A percentile compares a stretch with the other conserved stretches of the same genome.
Conservation (phyloP, 2,888 invertebrate species). For the Flexamia atlantica region DNA sequence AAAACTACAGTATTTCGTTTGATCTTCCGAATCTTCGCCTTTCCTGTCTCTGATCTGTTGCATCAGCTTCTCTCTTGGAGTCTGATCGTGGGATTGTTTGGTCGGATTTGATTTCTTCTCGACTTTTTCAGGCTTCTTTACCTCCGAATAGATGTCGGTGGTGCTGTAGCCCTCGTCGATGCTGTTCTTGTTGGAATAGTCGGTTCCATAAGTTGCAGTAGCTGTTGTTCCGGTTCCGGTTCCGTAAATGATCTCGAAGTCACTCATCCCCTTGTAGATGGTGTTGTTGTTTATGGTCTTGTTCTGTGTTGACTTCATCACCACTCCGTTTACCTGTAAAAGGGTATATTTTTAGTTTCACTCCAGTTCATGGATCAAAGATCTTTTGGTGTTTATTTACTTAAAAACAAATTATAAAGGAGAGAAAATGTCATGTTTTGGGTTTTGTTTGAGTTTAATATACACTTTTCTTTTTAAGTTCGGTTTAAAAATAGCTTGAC, state of each 20-base stretch:
- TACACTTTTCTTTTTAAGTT: too few relatives aligned
- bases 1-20: slow-evolving; percentile 5
- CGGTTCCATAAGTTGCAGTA: slow-evolving; percentile 55
- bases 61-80: slow-evolving; percentile 45
- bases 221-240: too few relatives aligned
- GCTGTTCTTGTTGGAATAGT: slow-evolving; percentile 61
- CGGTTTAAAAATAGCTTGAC: too few relatives aligned
- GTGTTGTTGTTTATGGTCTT: slow-evolving; percentile 3
- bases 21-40: slow-evolving; percentile 1
- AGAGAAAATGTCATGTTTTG: too few relatives aligned
- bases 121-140: slow-evolving; percentile 33
- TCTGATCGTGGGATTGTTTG: not conserved
- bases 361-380: too few relatives aligned
- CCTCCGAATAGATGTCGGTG: slow-evolving; percentile 36
- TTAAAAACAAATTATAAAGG: too few relatives aligned
- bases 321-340: not conserved
- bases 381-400: too few relatives aligned
- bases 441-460: too few relatives aligned
- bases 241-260: slow-evolving; percentile 40
- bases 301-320: not conserved
- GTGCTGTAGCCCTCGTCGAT: slow-evolving; percentile 57
- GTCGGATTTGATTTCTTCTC: not conserved
- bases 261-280: not conserved
- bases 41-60: slow-evolving; percentile 26
- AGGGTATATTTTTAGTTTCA: too few relatives aligned